Conservation (phyloP, 2,113 vertebrate genomes). For the Guaruba guarouba region DNA sequence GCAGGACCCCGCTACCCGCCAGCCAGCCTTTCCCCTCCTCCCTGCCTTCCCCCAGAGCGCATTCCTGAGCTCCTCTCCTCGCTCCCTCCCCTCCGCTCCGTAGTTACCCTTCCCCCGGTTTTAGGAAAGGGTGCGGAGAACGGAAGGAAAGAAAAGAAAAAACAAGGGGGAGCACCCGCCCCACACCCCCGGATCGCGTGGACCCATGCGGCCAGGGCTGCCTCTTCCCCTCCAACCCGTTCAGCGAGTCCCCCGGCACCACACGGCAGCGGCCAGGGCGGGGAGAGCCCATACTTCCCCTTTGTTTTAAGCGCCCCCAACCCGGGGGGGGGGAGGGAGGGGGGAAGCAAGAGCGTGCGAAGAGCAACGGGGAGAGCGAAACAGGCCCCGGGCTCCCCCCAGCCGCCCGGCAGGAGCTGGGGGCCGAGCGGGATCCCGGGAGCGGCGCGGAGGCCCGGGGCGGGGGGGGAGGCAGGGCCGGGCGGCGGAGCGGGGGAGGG, state of each 20-base stretch:
- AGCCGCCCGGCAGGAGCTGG: neutral
- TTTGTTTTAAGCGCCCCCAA: constrained; percentile 36
- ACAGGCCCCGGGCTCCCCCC: neutral
- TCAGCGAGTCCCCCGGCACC: neutral
- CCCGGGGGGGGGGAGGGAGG: neutral
- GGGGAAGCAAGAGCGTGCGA: neutral
- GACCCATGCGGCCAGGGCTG: neutral
- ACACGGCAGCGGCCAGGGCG: neutral
- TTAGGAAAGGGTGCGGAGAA: neutral
- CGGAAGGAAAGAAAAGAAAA: neutral
- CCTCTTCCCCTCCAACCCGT: neutral
- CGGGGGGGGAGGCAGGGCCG: neutral
- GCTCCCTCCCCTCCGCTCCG: neutral
- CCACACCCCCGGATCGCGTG: no score
- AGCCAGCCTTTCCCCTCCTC: neutral
- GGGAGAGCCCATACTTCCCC: constrained; percentile 49
- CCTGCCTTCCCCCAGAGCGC: constrained; percentile 30
- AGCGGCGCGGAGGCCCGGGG: neutral
- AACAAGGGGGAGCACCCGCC: neutral
- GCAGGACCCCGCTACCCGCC: neutral
- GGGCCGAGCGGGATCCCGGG: neutral
- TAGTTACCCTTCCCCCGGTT: neutral
- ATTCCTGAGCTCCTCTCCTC: constrained; percentile 27
- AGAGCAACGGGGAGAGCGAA: neutral
- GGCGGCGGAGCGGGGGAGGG: neutral